Conservation (phyloP, 2,888 invertebrate genomes). For the Lycocerus yunnanus region DNA sequence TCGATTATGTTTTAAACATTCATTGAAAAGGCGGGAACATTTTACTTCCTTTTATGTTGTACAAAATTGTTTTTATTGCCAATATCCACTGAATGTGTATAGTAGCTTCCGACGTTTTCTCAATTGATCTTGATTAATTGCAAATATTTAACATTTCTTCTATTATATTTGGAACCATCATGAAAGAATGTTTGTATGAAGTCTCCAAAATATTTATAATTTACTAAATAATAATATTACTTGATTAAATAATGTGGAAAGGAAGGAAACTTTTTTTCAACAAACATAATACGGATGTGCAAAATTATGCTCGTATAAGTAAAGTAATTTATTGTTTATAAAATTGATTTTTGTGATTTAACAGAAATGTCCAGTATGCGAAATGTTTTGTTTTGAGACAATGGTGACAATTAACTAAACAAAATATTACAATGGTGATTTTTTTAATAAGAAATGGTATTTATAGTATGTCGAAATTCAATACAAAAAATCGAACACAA, state of each 20-base stretch:
- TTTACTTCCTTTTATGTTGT: neutral
- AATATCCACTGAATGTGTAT: neutral
- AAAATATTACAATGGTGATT: too few species aligned
- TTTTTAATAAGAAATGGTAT: too few species aligned
- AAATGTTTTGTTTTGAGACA: neutral
- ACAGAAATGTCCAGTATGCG: neutral
- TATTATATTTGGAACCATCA: neutral
- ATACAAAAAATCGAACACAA: too few species aligned
- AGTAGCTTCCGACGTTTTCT: neutral
- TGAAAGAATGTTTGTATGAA: neutral
- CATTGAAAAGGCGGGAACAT: neutral
- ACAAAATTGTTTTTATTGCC: neutral
- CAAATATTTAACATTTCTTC: neutral
- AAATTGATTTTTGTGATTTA: neutral
- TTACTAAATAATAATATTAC: neutral
- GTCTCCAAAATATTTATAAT: neutral
- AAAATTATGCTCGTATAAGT: neutral
- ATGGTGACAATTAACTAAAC: too few species aligned
- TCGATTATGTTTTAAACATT: neutral
- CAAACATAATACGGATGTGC: neutral
- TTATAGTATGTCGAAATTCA: too few species aligned
- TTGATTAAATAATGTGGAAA: neutral
- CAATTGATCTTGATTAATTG: neutral
- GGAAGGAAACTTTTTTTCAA: neutral
- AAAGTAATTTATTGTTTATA: neutral